phyloP scores from a whole-genome alignment of 2,797 vertebrate species.

The Cyclopterus lumpus region DNA sequence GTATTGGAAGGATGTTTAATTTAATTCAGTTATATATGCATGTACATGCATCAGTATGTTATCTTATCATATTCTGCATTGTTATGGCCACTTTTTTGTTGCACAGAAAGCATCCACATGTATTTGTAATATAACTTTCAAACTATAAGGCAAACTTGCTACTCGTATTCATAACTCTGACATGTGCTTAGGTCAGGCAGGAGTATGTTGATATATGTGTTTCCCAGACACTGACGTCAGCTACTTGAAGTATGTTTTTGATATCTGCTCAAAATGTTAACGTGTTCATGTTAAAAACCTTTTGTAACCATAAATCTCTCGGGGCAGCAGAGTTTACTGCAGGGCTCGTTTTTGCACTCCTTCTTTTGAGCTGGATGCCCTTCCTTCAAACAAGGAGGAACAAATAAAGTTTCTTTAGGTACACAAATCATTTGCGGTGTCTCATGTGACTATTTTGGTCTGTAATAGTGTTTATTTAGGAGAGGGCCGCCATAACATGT shows the following conservation, averaged over 20 bases:
- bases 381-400: conserved; percentile 67
- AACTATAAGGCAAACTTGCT: neutral
- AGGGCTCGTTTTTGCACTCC: conserved; percentile 37
- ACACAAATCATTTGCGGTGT: conserved; percentile 72
- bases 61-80: neutral
- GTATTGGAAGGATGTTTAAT: neutral
- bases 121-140: neutral
- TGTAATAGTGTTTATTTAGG: conserved; percentile 53
- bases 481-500: conserved; percentile 54
- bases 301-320: conserved; percentile 72
- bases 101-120: neutral
- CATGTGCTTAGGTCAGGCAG: conserved; percentile 31
- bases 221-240: conserved; percentile 71
- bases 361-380: conserved; percentile 53
- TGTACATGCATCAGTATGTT: neutral
- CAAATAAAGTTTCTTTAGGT: conserved; percentile 58
- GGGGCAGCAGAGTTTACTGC: conserved; percentile 55
- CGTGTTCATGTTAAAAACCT: conserved; percentile 67
- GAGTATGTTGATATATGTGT: conserved; percentile 66
- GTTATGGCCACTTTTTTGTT: neutral
- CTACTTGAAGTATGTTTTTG: conserved; percentile 70
- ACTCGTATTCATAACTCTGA: conserved; percentile 3
- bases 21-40: neutral
- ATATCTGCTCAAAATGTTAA: conserved; percentile 73
- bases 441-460: conserved; percentile 64